A percentile compares a stretch with the other conserved stretches of the same genome.
Conservation (phyloP, 2,888 invertebrate genomes). For the Drosophila ezoana region DNA sequence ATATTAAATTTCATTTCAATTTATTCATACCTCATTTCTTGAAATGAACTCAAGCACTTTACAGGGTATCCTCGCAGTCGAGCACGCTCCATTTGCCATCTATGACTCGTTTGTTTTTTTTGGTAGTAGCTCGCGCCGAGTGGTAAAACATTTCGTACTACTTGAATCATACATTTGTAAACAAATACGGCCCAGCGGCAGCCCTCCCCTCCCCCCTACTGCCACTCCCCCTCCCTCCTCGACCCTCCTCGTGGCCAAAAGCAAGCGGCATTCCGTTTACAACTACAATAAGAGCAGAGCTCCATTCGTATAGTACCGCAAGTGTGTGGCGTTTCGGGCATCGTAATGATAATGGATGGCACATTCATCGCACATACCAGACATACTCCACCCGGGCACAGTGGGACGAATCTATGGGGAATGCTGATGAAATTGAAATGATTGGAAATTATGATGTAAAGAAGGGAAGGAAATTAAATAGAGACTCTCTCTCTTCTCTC, state of each 20-base stretch:
- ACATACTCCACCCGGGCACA: slow-evolving; percentile 44
- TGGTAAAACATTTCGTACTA: slow-evolving; percentile 70
- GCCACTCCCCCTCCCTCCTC: not conserved
- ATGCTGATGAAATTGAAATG: not conserved
- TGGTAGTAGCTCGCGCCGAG: slow-evolving; percentile 47
- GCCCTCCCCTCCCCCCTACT: not conserved
- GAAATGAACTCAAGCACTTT: too few species aligned
- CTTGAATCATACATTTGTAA: slow-evolving; percentile 81
- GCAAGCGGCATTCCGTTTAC: slow-evolving; percentile 37
- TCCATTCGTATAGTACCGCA: slow-evolving; percentile 41
- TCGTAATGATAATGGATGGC: slow-evolving; percentile 71
- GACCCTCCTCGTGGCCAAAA: not conserved
- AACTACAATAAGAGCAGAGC: slow-evolving; percentile 40
- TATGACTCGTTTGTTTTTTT: slow-evolving; percentile 19
- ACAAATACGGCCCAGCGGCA: slow-evolving; percentile 66
- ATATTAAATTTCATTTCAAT: too few species aligned
- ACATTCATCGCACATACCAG: slow-evolving; percentile 39
- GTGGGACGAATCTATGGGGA: slow-evolving; percentile 34
- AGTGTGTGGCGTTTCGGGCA: slow-evolving; percentile 59
- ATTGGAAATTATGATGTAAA: not conserved
- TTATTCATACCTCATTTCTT: too few species aligned
- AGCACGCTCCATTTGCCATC: not conserved
- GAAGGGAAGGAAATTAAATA: too few species aligned
- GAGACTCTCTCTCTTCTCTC: too few species aligned
- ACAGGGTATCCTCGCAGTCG: slow-evolving; percentile 17